Evolutionary conservation across 2,888 invertebrate species (phyloP), one percentile per base, ranked within the genome.

Genomic region (Stenotaenia linearis): DNA sequence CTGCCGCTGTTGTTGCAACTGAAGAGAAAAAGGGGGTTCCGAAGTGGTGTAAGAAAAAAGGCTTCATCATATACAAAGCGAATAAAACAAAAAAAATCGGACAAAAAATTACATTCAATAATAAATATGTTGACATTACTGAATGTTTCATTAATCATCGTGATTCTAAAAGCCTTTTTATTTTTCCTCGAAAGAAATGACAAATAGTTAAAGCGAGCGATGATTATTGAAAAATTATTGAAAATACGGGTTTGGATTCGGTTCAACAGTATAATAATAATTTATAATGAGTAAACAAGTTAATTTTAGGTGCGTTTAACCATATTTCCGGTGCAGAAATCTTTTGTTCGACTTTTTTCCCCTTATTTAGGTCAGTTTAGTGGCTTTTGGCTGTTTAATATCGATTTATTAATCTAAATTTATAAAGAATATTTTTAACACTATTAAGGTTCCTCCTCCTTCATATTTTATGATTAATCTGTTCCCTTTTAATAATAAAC

Each of bases 401-500:
- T 69, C 69, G 69, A 69, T 69, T 69, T 28, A 69, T 69, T 69
- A 69, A 69, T 69, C 69, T 69, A 69, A 69, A 69, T 69, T 69
- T 69, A 69, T 69, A 69, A 28, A 69, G 69, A 28, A 28, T 69
- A 69, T 69, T 28, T 69, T 69, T 69, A 69, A 69, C 69, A 18
- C 50, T n/a, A 50, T 50, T 50, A 50, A 18, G 50, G 50, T 50
- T 50, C 50, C 50, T 50, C 50, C 50, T 50, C 18, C 21, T 50
- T 50, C 50, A 50, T 21, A 50, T 50, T 50, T 69, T 69, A 69
- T 69, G 69, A 25, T 69, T 45, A 32, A 32, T 32, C 32, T 32
- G 32, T 32, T 21, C 18, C 50, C 18, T 50, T 50, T 50, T 50
- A 50, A 18, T 50, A 50, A 50, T 50, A 50, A 1, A 50, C 18